Evolutionary conservation across 2,888 invertebrate species (phyloP).

Genomic region (Gandaritis pyraliata): DNA sequence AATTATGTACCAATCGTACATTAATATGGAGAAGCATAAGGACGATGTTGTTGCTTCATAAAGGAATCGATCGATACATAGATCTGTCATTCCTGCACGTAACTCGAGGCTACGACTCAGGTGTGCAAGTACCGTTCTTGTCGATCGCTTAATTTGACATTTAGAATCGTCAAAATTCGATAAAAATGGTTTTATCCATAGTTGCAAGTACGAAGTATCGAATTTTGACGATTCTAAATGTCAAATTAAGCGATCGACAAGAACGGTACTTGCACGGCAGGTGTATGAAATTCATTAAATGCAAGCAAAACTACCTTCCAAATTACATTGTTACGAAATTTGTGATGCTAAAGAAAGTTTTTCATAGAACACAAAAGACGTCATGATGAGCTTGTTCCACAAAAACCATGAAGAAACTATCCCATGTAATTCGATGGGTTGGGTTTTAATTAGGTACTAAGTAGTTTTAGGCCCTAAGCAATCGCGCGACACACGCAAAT

Average conservation of each 20-base stretch:
- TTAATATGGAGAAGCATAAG: conserved; percentile 54
- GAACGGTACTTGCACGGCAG: too few relatives aligned
- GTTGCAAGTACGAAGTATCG: too few relatives aligned
- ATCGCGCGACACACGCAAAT: background rate
- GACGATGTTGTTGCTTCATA: conserved; percentile 50
- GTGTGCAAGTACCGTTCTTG: too few relatives aligned
- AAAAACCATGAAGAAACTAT: background rate
- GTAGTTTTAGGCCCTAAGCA: background rate
- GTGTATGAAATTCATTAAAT: background rate
- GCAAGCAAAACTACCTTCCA: too few relatives aligned
- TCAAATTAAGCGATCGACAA: too few relatives aligned
- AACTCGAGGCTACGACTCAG: conserved; percentile 17
- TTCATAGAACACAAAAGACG: background rate
- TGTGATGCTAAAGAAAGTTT: background rate
- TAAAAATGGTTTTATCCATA: too few relatives aligned
- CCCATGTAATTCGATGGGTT: background rate
- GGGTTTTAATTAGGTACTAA: background rate
- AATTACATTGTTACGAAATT: too few relatives aligned
- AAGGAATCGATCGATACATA: conserved; percentile 43
- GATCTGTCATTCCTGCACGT: conserved; percentile 45
- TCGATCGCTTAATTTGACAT: too few relatives aligned
- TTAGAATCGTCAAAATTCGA: too few relatives aligned
- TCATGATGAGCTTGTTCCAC: too few relatives aligned
- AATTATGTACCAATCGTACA: conserved; percentile 65
- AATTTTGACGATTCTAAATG: too few relatives aligned